Evolutionary conservation across 2,797 vertebrate genomes (phyloP), one percentile per base, ranked within the genome.

Genomic region (Gymnocypris eckloni): DNA sequence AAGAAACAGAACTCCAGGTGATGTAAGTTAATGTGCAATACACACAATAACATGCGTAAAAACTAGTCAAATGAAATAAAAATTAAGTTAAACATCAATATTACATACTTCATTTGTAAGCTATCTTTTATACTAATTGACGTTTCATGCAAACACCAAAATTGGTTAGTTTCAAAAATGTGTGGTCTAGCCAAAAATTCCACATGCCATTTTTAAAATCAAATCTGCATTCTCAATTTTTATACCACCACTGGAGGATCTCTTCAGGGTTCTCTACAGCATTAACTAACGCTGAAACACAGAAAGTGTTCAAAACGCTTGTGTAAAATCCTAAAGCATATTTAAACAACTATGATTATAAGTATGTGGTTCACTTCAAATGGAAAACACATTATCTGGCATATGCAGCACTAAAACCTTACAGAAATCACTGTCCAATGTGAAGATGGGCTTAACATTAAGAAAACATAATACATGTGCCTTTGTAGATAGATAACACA

Each of bases 271-370:
- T 91, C 92, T 81, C 81, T 92, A 93, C 83, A 91, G 89, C 66
- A 85, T 90, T 93, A 89, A 91, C 89, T 94, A 95, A 86, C 89
- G 22, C 94, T 95, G 94, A 81, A 95, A 95, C 88, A 89, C 83
- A 92, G 91, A 90, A 70, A 86, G 73, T 59, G 61, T 79, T 82
- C 69, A 87, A 72, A 85, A 67, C 33, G 43, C 77, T 86, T 25
- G 41, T 70, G 61, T 50, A 56, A 83, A 80, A 52, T 66, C 56
- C 67, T 73, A 67, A 79, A 73, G 56, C 67, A 71, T 45, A 28
- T 64, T 72, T 22, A 52, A 79, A 82, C 81, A 71, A 48, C 71
- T 39, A 59, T 8, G 18, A 71, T 22, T 18, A 71, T 33, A 80
- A 22, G 16, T 22, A 48, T 67, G 16, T 80, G 43, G 61, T 67